Percentiles rank a stretch among this genome's conserved stretches.
phyloP scores from a whole-genome alignment of 2,113 vertebrate species.

The Etheostoma spectabile region DNA sequence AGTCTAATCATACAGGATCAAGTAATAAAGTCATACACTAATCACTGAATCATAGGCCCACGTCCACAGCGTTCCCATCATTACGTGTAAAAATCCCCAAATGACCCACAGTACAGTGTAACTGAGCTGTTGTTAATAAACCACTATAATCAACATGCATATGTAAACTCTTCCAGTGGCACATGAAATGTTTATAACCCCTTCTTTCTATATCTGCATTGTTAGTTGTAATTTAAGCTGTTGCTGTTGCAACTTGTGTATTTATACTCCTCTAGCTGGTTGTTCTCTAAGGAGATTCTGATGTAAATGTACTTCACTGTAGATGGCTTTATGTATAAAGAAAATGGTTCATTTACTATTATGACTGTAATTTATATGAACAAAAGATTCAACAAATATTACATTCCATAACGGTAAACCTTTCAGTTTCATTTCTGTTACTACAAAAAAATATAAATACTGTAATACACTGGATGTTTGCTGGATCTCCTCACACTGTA shows the following conservation, averaged over 20 bases:
- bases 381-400: conserved; percentile 48
- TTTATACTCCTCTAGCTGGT: conserved; percentile 80
- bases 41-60: conserved; percentile 34
- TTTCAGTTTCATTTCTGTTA: conserved; percentile 42
- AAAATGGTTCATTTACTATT: conserved; percentile 50
- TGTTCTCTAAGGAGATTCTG: conserved; percentile 72
- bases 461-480: conserved; percentile 70
- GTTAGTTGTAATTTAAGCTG: conserved; percentile 73
- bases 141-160: conserved; percentile 58
- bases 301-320: conserved; percentile 71
- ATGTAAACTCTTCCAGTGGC: conserved; percentile 60
- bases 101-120: conserved; percentile 36
- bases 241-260: conserved; percentile 71
- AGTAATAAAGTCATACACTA: neutral
- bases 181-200: conserved; percentile 62
- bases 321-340: conserved; percentile 75
- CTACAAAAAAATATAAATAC: conserved; percentile 31
- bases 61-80: neutral
- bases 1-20: neutral
- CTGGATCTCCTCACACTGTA: conserved; percentile 69
- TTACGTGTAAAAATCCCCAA: conserved; percentile 21
- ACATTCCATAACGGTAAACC: conserved; percentile 9
- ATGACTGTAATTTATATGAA: conserved; percentile 73
- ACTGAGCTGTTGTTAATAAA: conserved; percentile 57
- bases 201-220: conserved; percentile 35